phyloP scores from a whole-genome alignment of 2,797 vertebrate genomes.

The Bradypodion ventrale region DNA sequence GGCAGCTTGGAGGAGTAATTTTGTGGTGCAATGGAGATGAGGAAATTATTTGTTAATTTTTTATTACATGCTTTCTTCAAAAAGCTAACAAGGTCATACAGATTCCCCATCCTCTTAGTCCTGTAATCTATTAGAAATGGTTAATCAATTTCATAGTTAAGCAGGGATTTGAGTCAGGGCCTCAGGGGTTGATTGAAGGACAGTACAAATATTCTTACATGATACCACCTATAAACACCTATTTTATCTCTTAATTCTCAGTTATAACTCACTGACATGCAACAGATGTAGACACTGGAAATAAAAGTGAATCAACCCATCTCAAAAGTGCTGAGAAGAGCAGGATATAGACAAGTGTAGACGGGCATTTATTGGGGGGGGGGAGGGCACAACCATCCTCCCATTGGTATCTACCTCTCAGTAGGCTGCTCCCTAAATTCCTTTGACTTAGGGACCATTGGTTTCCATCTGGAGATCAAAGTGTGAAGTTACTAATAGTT shows the following conservation, averaged over 20 bases:
- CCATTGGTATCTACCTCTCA: neutral
- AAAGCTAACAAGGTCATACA: neutral
- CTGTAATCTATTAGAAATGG: neutral
- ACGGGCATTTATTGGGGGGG: too few species aligned
- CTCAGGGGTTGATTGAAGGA: too few species aligned
- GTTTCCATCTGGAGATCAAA: conserved; percentile 1
- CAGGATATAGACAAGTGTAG: too few species aligned
- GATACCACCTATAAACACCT: neutral
- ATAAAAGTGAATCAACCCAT: too few species aligned
- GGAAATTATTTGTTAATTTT: neutral
- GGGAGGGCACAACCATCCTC: neutral
- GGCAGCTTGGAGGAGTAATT: neutral
- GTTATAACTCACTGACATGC: too few species aligned
- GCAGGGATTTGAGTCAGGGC: too few species aligned
- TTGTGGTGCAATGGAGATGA: neutral
- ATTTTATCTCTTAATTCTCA: neutral
- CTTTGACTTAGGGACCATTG: neutral
- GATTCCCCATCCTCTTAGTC: neutral
- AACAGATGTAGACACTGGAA: too few species aligned
- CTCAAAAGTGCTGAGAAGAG: too few species aligned
- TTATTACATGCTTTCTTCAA: neutral
- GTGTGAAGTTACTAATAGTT: neutral
- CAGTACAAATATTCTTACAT: too few species aligned
- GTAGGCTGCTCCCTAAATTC: neutral
- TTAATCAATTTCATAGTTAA: too few species aligned